Evolutionary conservation across 2,797 vertebrate genomes (phyloP), one percentile per base, ranked within the genome.

Genomic region (Phoxinus dragarum): DNA sequence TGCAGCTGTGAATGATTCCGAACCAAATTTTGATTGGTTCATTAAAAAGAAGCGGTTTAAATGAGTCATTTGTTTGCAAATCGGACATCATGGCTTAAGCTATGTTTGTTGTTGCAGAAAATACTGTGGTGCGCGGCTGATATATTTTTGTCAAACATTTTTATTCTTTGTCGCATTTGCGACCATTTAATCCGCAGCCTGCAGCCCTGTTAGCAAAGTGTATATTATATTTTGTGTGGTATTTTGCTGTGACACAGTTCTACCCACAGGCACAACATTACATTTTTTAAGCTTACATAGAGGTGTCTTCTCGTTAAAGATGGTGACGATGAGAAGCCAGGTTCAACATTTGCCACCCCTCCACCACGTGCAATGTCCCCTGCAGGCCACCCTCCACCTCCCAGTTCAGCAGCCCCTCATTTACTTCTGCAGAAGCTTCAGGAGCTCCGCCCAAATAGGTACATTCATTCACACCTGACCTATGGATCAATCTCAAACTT

Each of bases 361-460:
- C 59, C 92, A 42, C 84, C 85, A 88, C 87, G 40, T 59, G 84
- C 88, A n/a, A 88, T 54, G 12, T 86, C 91, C 78, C 68, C 91
- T 56, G 80, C 88, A 27, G 90, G 82, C 80, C 83, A 88, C 6
- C 87, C 90, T 54, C 74, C 88, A 73, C 91, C 91, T 84, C 78
- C 89, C 74, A 89, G 78, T 87, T 87, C 79, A 17, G 54, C 89
- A 68, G 84, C 67, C 5, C 91, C 93, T 74, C 86, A 89, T 31
- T 49, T 93, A 27, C 91, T 96, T 71, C 92, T 96, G 84, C 93
- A 95, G 82, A 94, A 93, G 87, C 75, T 96, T 54, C 95, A 95
- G 88, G 94, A 95, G 61, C 89, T 95, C 79, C 92, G 93, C 80
- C 91, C 92, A 80, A 93, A 92, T 81, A 94, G 92, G 96, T 96